These are phyloP conservation scores for Heliopora coerulea DNA, from an alignment of 92 coral and sea anemone genomes.

Conservation along the genomic window DNA sequence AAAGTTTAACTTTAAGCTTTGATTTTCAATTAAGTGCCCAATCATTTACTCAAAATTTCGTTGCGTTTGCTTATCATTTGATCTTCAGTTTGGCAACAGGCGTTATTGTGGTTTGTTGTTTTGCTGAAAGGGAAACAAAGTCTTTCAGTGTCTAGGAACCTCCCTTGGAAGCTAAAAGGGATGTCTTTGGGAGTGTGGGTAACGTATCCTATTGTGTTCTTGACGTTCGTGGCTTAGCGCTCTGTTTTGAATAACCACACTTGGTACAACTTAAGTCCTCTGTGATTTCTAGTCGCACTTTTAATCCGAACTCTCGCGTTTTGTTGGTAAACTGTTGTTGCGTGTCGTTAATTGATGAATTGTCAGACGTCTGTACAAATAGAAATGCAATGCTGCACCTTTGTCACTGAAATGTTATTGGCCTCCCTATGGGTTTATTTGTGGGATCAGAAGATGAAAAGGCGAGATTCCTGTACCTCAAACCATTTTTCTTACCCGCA, in stretches of 20 bases:
- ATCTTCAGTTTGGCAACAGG: slow-evolving; percentile 33
- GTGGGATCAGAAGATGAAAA: too few relatives aligned
- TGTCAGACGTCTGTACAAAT: too few relatives aligned
- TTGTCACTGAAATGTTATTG: too few relatives aligned
- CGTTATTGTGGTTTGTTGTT: slow-evolving; percentile 10
- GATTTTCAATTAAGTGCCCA: not conserved
- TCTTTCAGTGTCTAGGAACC: not conserved
- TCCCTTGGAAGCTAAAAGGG: not conserved
- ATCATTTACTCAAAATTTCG: not conserved
- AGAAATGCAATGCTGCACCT: too few relatives aligned
- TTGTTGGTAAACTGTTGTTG: too few relatives aligned
- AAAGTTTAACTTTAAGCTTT: slow-evolving; percentile 17
- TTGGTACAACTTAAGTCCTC: not conserved
- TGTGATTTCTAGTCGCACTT: not conserved
- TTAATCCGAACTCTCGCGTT: too few relatives aligned
- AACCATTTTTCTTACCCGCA: too few relatives aligned
- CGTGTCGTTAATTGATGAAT: too few relatives aligned
- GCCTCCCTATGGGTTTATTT: too few relatives aligned
- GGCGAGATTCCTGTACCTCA: too few relatives aligned
- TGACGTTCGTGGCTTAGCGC: not conserved
- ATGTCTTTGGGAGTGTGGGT: slow-evolving; percentile 30
- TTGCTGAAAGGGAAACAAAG: not conserved
- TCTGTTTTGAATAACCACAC: not conserved
- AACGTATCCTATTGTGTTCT: not conserved
- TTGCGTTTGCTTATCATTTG: not conserved